phyloP scores from a whole-genome alignment of 2,888 invertebrate genomes.

The Philonicus albiceps region DNA sequence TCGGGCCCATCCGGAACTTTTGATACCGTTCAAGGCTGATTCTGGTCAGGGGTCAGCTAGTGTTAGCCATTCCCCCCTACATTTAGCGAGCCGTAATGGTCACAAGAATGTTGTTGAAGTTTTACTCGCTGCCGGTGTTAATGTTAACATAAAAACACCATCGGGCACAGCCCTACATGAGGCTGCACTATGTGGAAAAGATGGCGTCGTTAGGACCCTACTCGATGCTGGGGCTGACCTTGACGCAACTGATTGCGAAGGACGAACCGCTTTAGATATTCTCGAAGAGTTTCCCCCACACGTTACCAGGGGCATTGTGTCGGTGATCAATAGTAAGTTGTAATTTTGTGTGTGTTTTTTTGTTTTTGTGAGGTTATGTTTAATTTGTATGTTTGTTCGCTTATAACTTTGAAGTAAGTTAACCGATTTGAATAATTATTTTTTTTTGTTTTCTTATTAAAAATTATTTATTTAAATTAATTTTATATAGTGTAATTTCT shows the following conservation, averaged over 20 bases:
- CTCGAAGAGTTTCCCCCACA: constrained; percentile 88
- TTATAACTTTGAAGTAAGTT: too few relatives aligned
- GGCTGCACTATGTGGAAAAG: constrained; percentile 90
- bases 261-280: constrained; percentile 86
- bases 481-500: too few relatives aligned
- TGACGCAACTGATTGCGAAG: constrained; percentile 78
- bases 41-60: not conserved
- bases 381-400: too few relatives aligned
- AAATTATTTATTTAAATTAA: too few relatives aligned
- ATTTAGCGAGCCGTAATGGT: constrained; percentile 91
- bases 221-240: constrained; percentile 84
- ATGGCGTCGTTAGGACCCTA: constrained; percentile 83
- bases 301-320: constrained; percentile 85
- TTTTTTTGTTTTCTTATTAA: too few relatives aligned
- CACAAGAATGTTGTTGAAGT: constrained; percentile 85
- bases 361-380: too few relatives aligned
- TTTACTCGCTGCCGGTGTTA: constrained; percentile 83
- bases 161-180: constrained; percentile 93
- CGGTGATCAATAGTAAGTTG: constrained; percentile 82
- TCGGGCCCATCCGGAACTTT: constrained; percentile 82
- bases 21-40: constrained; percentile 71
- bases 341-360: too few relatives aligned
- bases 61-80: constrained; percentile 79
- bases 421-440: too few relatives aligned
- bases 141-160: constrained; percentile 85